Evolutionary conservation across 2,113 vertebrate species (phyloP).

Genomic region (Thermophis baileyi): DNA sequence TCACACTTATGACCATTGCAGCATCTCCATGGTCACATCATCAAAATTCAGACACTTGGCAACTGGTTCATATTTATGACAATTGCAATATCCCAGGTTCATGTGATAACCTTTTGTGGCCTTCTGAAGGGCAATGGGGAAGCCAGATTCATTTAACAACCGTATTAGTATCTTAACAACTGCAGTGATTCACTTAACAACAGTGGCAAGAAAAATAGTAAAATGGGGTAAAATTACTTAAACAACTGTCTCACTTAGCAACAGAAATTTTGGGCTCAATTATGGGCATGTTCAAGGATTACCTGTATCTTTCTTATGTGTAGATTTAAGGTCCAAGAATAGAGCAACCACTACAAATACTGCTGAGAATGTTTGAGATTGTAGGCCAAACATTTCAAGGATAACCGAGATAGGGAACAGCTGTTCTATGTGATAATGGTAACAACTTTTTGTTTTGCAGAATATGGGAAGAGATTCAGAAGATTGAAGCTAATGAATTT

Average conservation of each 20-base stretch:
- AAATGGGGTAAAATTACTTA: background rate
- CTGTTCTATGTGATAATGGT: background rate
- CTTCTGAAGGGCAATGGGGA: no score
- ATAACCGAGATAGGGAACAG: background rate
- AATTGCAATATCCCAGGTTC: no score
- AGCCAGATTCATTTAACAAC: no score
- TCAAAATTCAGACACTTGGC: no score
- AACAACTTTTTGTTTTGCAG: conserved; percentile 56
- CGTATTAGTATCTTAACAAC: no score
- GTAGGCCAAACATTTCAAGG: background rate
- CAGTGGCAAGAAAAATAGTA: background rate
- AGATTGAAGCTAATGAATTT: conserved; percentile 89
- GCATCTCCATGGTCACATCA: no score
- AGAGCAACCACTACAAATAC: background rate
- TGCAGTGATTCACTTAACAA: background rate
- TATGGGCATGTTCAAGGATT: background rate
- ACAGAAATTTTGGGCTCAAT: background rate
- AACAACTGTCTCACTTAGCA: background rate
- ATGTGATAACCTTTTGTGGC: no score
- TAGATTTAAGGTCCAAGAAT: background rate
- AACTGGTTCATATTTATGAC: no score
- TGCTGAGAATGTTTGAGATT: background rate
- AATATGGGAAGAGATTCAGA: conserved; percentile 90
- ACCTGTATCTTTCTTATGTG: background rate
- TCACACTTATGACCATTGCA: no score